phyloP scores from a whole-genome alignment of 2,797 vertebrate species.

The Lacerta viridis region DNA sequence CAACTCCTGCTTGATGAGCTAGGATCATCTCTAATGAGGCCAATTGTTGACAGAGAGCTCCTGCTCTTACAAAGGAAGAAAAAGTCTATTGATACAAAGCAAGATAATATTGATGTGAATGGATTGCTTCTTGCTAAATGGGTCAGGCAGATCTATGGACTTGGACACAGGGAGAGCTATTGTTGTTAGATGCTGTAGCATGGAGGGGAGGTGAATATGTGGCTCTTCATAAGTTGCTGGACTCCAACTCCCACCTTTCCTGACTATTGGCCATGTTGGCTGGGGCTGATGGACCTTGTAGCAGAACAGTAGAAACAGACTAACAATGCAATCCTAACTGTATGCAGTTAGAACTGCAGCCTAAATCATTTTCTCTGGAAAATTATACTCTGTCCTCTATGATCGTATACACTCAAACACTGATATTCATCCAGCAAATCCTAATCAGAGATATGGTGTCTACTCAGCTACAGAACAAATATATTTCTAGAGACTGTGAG shows the following conservation, averaged over 20 bases:
- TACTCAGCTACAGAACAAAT: too few species aligned
- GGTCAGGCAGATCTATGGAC: not conserved
- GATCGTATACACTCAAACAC: not conserved
- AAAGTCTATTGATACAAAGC: not conserved
- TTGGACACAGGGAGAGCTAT: not conserved
- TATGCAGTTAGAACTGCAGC: not conserved
- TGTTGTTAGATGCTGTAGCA: not conserved
- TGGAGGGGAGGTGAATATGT: too few species aligned
- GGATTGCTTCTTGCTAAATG: not conserved
- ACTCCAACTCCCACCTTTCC: too few species aligned
- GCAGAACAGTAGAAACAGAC: too few species aligned
- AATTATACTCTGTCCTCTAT: not conserved
- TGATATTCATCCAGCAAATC: not conserved
- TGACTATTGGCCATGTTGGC: too few species aligned
- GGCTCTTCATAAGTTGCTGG: too few species aligned
- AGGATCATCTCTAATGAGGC: conserved; percentile 20
- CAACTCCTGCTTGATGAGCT: conserved; percentile 16
- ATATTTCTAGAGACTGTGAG: not conserved
- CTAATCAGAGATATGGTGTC: not conserved
- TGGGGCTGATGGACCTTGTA: not conserved
- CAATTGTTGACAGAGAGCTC: not conserved
- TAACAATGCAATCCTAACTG: too few species aligned
- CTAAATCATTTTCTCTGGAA: not conserved
- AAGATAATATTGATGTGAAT: not conserved
- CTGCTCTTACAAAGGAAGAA: not conserved